Percentiles rank a stretch among this genome's conserved stretches.
These are phyloP conservation scores for Pollenia angustigena DNA, from an alignment of 2,888 invertebrate species.

Conservation along the genomic window DNA sequence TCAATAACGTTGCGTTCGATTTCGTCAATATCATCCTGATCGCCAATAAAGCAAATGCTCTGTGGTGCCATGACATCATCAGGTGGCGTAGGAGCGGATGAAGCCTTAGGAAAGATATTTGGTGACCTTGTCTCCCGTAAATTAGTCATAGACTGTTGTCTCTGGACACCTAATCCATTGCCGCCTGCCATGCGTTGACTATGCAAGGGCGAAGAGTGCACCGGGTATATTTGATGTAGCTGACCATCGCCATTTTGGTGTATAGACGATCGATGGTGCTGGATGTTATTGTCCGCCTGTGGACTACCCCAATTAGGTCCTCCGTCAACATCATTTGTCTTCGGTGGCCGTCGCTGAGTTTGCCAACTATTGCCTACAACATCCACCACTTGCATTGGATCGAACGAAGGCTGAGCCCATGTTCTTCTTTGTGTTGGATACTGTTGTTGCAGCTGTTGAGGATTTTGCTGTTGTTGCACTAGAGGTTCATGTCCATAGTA, in stretches of 20 bases:
- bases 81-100: constrained; percentile 84
- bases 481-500: constrained; percentile 91
- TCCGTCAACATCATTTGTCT: constrained; percentile 76
- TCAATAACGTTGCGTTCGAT: constrained; percentile 83
- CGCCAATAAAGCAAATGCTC: constrained; percentile 95
- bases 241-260: constrained; percentile 87
- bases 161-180: constrained; percentile 76
- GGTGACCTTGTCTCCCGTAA: constrained; percentile 80
- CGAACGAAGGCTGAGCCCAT: constrained; percentile 86
- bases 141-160: constrained; percentile 80
- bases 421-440: constrained; percentile 86
- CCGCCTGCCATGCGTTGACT: constrained; percentile 80
- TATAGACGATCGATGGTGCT: constrained; percentile 76
- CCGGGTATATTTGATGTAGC: constrained; percentile 82
- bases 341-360: constrained; percentile 79
- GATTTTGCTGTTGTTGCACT: constrained; percentile 81
- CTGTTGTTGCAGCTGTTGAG: constrained; percentile 83
- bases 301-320: constrained; percentile 82
- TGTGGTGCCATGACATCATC: constrained; percentile 96
- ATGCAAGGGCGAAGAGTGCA: constrained; percentile 88
- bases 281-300: constrained; percentile 69
- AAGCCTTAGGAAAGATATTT: constrained; percentile 76
- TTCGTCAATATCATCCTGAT: constrained; percentile 85
- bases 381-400: constrained; percentile 81
- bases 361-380: constrained; percentile 84